These are phyloP conservation scores for Lethocerus indicus DNA, from an alignment of 1,140 invertebrate genomes.

Conservation along the genomic window DNA sequence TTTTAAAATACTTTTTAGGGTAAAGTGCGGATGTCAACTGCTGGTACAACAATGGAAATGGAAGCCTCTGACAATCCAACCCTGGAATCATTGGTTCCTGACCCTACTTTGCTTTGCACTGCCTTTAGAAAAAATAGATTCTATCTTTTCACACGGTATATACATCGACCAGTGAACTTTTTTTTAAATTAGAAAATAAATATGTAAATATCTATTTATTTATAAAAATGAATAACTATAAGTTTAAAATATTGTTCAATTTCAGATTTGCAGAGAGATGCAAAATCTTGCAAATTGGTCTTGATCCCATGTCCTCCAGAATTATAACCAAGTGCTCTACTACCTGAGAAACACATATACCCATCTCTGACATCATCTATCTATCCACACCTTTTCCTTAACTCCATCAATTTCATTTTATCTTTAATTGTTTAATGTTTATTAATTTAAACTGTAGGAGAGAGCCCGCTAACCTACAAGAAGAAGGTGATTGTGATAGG, in stretches of 20 bases:
- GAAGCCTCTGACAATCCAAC: constrained; percentile 92
- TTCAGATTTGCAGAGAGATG: no score
- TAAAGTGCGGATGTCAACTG: constrained; percentile 32
- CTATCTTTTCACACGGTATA: constrained; percentile 69
- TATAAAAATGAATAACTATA: no score
- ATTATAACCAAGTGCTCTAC: no score
- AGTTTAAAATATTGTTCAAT: no score
- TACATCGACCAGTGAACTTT: no score
- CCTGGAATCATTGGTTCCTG: constrained; percentile 57
- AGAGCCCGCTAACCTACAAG: constrained; percentile 80
- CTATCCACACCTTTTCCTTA: no score
- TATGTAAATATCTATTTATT: no score
- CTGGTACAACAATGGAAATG: constrained; percentile 79
- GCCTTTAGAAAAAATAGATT: constrained; percentile 94
- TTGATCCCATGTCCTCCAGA: no score
- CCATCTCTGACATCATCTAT: no score
- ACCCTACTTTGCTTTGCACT: constrained; percentile 86
- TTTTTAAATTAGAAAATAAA: no score
- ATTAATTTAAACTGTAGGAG: constrained; percentile 29
- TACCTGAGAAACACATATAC: no score
- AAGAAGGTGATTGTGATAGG: constrained; percentile 56
- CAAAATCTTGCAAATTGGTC: no score
- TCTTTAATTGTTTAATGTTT: constrained; percentile 4
- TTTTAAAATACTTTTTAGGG: constrained; percentile 12
- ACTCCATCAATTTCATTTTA: not conserved